These are phyloP conservation scores for Netelia fuscicornis DNA, from an alignment of 2,888 invertebrate genomes.

Conservation along the genomic window DNA sequence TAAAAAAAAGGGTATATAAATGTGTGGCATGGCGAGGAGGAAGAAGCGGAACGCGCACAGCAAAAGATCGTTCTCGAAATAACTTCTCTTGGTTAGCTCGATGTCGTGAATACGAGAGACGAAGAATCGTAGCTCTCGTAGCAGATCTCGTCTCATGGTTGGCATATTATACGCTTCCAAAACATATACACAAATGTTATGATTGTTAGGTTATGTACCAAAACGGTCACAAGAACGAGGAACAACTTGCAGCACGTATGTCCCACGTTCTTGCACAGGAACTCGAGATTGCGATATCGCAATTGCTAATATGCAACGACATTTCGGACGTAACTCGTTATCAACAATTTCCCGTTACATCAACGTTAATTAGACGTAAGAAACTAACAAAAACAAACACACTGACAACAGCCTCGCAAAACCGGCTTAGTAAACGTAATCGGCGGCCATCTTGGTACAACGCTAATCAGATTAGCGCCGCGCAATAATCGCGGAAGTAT, in stretches of 20 bases:
- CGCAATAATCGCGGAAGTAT: too few relatives aligned
- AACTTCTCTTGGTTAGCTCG: constrained; percentile 64
- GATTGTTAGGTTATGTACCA: constrained; percentile 17
- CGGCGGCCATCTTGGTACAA: too few relatives aligned
- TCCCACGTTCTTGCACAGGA: constrained; percentile 28
- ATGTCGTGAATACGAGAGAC: constrained; percentile 8
- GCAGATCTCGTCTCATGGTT: constrained; percentile 25
- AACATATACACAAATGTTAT: constrained; percentile 34
- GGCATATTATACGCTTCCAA: constrained; percentile 5
- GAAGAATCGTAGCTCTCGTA: not conserved
- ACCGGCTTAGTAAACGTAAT: too few relatives aligned
- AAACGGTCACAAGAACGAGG: constrained; percentile 9
- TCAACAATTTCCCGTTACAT: too few relatives aligned
- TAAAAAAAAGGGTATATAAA: not conserved
- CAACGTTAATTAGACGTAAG: too few relatives aligned
- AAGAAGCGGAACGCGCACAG: constrained; percentile 31
- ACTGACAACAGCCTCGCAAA: too few relatives aligned
- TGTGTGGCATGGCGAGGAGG: not conserved
- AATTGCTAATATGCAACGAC: too few relatives aligned
- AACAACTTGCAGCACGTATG: constrained; percentile 64
- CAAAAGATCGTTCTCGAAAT: constrained; percentile 64
- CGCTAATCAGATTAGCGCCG: too few relatives aligned
- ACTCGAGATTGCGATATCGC: too few relatives aligned
- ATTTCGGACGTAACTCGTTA: too few relatives aligned
- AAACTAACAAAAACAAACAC: too few relatives aligned